These are phyloP conservation scores for Hexactinellida sp. DNA, from an alignment of 37 sponge, comb jelly and placozoan genomes.

Conservation along the genomic window DNA sequence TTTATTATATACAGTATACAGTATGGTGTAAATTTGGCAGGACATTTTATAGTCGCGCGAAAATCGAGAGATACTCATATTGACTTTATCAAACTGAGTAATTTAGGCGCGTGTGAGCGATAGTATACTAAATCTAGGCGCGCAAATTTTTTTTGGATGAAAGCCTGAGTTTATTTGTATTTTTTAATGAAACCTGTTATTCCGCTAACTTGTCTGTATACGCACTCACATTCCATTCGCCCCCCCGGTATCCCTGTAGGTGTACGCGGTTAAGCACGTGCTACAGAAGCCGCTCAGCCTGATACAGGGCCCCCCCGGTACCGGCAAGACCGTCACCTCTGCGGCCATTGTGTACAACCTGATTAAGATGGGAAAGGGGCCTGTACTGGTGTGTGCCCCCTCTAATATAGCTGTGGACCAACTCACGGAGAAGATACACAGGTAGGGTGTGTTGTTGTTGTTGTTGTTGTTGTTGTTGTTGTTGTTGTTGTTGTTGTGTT, in stretches of 20 bases:
- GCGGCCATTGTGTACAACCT: slow-evolving; percentile 93
- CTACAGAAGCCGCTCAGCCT: slow-evolving; percentile 85
- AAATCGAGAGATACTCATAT: too few relatives aligned
- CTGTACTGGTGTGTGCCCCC: slow-evolving; percentile 92
- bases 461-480: not conserved
- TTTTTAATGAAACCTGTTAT: too few relatives aligned
- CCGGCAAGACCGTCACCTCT: slow-evolving; percentile 98
- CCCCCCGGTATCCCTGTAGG: too few relatives aligned
- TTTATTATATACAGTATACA: not conserved
- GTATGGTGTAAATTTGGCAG: not conserved
- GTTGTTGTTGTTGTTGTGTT: too few relatives aligned
- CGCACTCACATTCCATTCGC: too few relatives aligned
- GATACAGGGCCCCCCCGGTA: slow-evolving; percentile 92
- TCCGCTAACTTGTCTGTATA: too few relatives aligned
- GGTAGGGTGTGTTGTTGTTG: slow-evolving; percentile 35
- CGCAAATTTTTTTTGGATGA: too few relatives aligned
- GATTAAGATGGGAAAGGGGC: slow-evolving; percentile 43
- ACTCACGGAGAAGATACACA: slow-evolving; percentile 95
- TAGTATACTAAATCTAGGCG: too few relatives aligned
- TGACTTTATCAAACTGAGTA: too few relatives aligned
- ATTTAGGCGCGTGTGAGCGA: too few relatives aligned
- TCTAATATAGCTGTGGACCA: slow-evolving; percentile 98
- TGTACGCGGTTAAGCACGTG: slow-evolving; percentile 80
- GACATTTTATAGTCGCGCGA: too few relatives aligned
- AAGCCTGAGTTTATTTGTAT: too few relatives aligned